Base-by-base conservation (phyloP, 1,140 invertebrate species). In the Cecropterus lyciades region DNA sequence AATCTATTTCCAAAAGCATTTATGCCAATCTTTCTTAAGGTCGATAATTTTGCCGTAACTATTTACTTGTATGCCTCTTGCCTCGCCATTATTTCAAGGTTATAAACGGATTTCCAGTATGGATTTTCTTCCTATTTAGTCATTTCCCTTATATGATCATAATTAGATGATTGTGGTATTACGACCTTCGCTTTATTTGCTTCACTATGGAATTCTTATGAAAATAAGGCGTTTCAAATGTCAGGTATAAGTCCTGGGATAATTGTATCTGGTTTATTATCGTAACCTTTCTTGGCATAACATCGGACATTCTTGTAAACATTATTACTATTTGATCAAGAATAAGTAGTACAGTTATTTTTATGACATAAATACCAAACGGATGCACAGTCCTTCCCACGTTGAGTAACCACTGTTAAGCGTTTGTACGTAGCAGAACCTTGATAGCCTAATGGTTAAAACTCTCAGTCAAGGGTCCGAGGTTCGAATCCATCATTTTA, bases 161-260 rank as follows among this genome's bases (percentile, higher is more conserved):
- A 62, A 62, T 62, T 37, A 49, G 15, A 62, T 49, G 46, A 62
- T 62, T 62, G 46, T 49, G 27, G 15, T 62, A 49, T 62, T 49
- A 62, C 27, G 16, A 62, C 45, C 33, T 49, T 49, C 27, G 1
- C n/a, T 49, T 60, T 40, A 20, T 49, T n/a, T 49, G 27, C 11
- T 40, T 48, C 10, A 49, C 13, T 48, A 16, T 42, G 11, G 43
- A 48, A 30, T 48, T 55, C 52, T 33, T 40, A 55, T 40, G 52
- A 10, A 55, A 55, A 17, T n/a, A n/a, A n/a, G n/a, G 6, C 15
- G 11, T 16, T 16, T 40, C 9, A 11, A 40, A 33, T 37, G 27
- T 53, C 33, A 15, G 27, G 15, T 33, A 33, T 33, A 53, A 53
- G 27, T 15, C 33, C 14, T 10, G n/a, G n/a, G n/a, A 53, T 13